Evolutionary conservation across 2,888 invertebrate genomes (phyloP), one percentile per base, ranked within the genome.

Genomic region (Thalpophila matura): DNA sequence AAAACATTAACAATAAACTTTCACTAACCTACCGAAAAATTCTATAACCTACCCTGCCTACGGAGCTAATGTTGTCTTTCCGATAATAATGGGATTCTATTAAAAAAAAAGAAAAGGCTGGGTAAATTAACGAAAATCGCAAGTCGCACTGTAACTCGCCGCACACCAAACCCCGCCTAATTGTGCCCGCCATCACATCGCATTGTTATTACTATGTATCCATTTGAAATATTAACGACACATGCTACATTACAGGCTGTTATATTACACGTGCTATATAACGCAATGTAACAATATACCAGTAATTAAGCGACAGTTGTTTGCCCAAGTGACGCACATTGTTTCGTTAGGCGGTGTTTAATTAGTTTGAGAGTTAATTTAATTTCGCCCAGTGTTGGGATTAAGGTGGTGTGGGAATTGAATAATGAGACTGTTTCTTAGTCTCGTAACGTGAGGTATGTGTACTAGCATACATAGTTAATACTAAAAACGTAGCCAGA

Each of bases 141-240:
- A 42, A 0, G 7, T 0, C 61, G 83, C 87, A 86, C 84, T 37
- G 0, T 68, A 24, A 42, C 50, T 10, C 0, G 51, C 26, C 82
- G 86, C 43, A 54, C 53, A 59, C 0, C 0, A 12, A 37, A 51
- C 60, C 62, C 46, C 38, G 54, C 70, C 81, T 90, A 88, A 89
- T 89, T 88, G 92, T 88, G 87, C 81, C 85, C 75, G 84, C 84
- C 82, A 86, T 88, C 83, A 82, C 85, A 80, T 81, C 82, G 83
- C 85, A 89, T 91, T 91, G 91, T 91, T 91, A 90, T 87, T 87
- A 84, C 88, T 86, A 84, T 87, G 88, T 91, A 90, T 89, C 90
- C 90, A 89, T 91, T 89, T 89, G 91, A 91, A 89, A 90, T 90
- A 89, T 91, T 87, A 89, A 88, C 88, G 86, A 79, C 79, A 83